These are phyloP conservation scores for Cariama cristata DNA, from an alignment of 2,113 vertebrate species.

Conservation along the genomic window DNA sequence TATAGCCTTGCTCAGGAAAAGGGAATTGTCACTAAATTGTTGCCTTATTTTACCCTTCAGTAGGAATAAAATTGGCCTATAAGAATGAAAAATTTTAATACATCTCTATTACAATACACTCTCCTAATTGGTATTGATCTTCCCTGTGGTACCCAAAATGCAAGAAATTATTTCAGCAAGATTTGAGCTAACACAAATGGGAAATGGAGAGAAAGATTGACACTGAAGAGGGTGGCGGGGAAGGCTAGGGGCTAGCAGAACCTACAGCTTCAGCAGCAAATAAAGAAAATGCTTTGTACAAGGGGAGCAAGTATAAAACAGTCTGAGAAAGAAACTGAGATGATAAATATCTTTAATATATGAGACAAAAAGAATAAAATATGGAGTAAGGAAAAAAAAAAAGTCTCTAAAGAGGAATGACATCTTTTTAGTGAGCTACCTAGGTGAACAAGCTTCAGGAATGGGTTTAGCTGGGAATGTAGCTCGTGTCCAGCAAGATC, in stretches of 20 bases:
- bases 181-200: conserved; percentile 3
- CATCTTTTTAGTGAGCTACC: not conserved
- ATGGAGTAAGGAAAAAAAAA: not conserved
- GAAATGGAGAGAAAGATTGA: conserved; percentile 3
- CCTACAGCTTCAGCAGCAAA: not conserved
- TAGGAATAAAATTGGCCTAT: conserved; percentile 39
- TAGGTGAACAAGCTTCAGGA: not conserved
- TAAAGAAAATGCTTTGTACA: not conserved
- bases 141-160: conserved; percentile 22
- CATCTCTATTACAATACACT: not conserved
- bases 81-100: conserved; percentile 47
- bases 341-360: not conserved
- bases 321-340: not conserved
- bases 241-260: not conserved
- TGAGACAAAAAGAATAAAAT: not conserved
- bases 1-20: conserved; percentile 6
- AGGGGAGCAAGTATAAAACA: not conserved
- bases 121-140: conserved; percentile 61
- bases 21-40: conserved; percentile 33
- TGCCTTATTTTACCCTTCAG: conserved; percentile 48
- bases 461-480: not conserved
- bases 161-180: conserved; percentile 4
- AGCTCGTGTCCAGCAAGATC: conserved; percentile 44
- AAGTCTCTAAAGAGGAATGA: not conserved
- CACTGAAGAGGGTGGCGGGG: not conserved